Conservation (phyloP, 2,113 vertebrate species). For the Athene cunicularia region DNA sequence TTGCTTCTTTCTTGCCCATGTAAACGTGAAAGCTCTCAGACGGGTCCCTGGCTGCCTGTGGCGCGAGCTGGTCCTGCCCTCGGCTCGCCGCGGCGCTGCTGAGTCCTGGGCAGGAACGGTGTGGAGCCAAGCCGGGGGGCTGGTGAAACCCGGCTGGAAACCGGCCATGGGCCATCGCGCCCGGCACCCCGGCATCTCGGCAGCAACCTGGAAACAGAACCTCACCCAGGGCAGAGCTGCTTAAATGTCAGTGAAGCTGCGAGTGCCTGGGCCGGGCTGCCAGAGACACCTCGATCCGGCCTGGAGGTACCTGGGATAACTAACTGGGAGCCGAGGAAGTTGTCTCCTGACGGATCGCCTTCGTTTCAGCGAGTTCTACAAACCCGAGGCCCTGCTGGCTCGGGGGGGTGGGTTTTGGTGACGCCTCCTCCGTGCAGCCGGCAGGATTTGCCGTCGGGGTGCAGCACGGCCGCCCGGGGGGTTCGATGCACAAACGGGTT, state of each 20-base stretch:
- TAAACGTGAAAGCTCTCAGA: neutral
- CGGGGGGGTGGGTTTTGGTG: neutral
- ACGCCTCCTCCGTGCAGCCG: neutral
- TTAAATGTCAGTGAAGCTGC: neutral
- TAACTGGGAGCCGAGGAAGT: too few relatives aligned
- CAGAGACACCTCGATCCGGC: neutral
- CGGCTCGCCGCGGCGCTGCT: neutral
- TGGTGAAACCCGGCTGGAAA: neutral
- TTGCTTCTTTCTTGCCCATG: neutral
- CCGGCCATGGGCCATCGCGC: rapidly evolving
- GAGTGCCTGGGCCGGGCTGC: neutral
- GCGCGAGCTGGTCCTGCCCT: neutral
- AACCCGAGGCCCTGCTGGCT: neutral
- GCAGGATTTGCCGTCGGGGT: neutral
- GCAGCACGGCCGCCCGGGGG: neutral
- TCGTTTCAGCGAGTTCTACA: rapidly evolving
- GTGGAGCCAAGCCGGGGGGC: neutral
- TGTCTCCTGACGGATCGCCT: rapidly evolving
- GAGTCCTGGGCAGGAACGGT: neutral
- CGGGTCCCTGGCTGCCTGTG: rapidly evolving
- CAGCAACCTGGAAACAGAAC: neutral
- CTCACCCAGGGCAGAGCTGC: neutral
- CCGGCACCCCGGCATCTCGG: neutral
- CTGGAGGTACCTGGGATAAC: too few relatives aligned
- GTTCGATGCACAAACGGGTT: neutral